Percentiles rank a stretch among this genome's conserved stretches.
Conservation (phyloP, 1,140 invertebrate species). For the Trichonephila clavipes region DNA sequence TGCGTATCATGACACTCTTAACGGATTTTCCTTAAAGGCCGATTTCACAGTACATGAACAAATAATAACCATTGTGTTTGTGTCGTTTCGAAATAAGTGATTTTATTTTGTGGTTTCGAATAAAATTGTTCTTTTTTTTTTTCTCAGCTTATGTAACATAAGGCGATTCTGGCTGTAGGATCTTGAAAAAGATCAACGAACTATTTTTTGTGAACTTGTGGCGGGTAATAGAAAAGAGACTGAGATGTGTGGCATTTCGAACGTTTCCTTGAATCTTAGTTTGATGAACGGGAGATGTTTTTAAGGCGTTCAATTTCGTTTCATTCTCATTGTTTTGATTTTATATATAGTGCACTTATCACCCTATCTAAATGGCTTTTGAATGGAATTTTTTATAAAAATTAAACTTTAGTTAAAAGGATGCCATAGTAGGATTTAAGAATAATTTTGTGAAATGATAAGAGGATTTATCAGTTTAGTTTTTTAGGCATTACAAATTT, state of each 20-base stretch:
- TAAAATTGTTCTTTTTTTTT: neutral
- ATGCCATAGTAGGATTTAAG: neutral
- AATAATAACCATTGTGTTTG: neutral
- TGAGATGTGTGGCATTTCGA: neutral
- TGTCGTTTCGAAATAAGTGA: neutral
- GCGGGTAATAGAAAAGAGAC: neutral
- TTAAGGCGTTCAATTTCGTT: neutral
- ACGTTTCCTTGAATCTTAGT: neutral
- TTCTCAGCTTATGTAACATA: neutral
- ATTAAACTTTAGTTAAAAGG: neutral
- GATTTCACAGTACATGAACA: neutral
- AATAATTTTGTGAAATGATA: neutral
- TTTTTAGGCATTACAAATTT: neutral
- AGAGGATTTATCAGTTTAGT: neutral
- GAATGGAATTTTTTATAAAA: neutral
- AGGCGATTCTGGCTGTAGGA: neutral
- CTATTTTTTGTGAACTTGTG: neutral
- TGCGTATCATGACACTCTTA: neutral
- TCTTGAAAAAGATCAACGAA: neutral
- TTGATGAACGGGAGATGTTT: neutral
- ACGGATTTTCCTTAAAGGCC: neutral
- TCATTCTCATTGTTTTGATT: neutral
- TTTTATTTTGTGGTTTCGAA: constrained; percentile 3
- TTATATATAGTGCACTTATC: neutral
- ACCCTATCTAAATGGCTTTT: neutral